Evolutionary conservation across 1,140 invertebrate genomes (phyloP).

Genomic region (Heliconius melpomene): DNA sequence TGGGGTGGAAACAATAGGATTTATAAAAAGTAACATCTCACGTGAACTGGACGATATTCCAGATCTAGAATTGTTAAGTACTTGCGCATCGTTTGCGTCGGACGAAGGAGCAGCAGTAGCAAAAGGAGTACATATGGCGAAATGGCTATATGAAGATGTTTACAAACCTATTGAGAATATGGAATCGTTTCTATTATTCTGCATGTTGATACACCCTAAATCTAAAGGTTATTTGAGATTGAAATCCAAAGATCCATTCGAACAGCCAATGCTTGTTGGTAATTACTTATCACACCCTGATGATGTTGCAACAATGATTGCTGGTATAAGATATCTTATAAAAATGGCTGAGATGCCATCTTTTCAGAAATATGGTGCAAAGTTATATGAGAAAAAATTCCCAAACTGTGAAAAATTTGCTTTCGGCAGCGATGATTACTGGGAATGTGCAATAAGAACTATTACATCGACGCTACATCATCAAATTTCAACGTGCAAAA

Average conservation of each 20-base stretch:
- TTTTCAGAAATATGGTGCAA: slow-evolving; percentile 83
- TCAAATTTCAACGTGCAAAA: slow-evolving; percentile 87
- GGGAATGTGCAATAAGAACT: slow-evolving; percentile 87
- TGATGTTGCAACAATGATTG: slow-evolving; percentile 85
- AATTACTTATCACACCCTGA: slow-evolving; percentile 86
- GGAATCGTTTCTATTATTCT: slow-evolving; percentile 85
- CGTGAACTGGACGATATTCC: slow-evolving; percentile 80
- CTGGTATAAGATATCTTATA: slow-evolving; percentile 85
- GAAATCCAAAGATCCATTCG: slow-evolving; percentile 86
- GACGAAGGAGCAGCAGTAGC: slow-evolving; percentile 84
- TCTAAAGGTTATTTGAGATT: slow-evolving; percentile 87
- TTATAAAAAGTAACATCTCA: slow-evolving; percentile 83
- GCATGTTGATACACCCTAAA: slow-evolving; percentile 88
- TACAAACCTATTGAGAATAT: slow-evolving; percentile 82
- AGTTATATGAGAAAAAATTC: slow-evolving; percentile 81
- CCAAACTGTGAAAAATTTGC: slow-evolving; percentile 81
- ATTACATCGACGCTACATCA: slow-evolving; percentile 86
- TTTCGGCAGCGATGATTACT: slow-evolving; percentile 85
- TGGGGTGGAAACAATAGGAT: slow-evolving; percentile 85
- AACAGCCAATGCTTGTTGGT: slow-evolving; percentile 87
- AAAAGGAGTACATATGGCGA: slow-evolving; percentile 80
- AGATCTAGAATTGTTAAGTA: slow-evolving; percentile 84
- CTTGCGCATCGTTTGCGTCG: slow-evolving; percentile 80
- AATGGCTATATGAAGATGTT: slow-evolving; percentile 82
- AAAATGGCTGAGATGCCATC: slow-evolving; percentile 82